Percentiles rank a stretch among this genome's conserved stretches.
Evolutionary conservation across 2,113 vertebrate genomes (phyloP).

Genomic region (Nipponia nippon): DNA sequence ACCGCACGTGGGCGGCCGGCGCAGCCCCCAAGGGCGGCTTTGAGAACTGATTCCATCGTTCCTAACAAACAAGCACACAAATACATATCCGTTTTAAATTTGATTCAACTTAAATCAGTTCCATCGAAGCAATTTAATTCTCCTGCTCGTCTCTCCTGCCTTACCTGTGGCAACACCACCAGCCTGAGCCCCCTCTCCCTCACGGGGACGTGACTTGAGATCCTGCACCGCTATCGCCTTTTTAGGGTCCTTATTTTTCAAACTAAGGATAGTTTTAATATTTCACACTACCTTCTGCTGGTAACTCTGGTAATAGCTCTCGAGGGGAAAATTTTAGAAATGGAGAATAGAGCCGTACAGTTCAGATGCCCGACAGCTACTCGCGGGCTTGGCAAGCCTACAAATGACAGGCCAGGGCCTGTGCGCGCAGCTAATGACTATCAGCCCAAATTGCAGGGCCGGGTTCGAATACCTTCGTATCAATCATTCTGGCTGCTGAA

Average conservation of each 20-base stretch:
- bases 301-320: not conserved
- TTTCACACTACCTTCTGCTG: not conserved
- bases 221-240: accelerated
- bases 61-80: not conserved
- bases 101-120: not conserved
- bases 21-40: not conserved
- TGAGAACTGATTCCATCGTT: not conserved
- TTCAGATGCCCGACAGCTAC: not conserved
- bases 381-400: not conserved
- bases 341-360: not conserved
- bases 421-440: accelerated
- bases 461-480: not conserved
- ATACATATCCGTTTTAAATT: not conserved
- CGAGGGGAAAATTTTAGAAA: not conserved
- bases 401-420: not conserved
- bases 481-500: not conserved
- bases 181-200: accelerated
- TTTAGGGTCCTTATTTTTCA: not conserved
- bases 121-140: not conserved
- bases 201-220: accelerated
- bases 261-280: not conserved
- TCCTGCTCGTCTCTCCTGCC: not conserved
- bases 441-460: not conserved
- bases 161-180: not conserved
- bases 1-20: accelerated